These are phyloP conservation scores for Proales similis DNA, from an alignment of 1,140 invertebrate genomes.

Conservation along the genomic window DNA sequence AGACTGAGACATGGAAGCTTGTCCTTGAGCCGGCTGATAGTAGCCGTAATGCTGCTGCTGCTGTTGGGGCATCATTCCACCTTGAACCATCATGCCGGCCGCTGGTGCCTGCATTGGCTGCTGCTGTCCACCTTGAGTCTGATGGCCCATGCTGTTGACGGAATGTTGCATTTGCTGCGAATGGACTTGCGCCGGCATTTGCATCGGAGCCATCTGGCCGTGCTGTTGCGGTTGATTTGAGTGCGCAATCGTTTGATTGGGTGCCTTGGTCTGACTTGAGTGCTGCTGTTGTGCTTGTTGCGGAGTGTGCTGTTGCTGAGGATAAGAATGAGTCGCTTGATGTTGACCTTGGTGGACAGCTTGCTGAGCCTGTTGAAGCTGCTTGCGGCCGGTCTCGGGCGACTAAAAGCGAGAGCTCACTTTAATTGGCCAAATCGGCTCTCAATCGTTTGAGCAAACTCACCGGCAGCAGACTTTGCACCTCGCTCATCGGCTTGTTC, in stretches of 20 bases:
- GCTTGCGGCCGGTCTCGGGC: slow-evolving; percentile 23
- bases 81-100: too few species aligned
- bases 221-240: slow-evolving; percentile 9
- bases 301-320: neutral
- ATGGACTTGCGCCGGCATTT: neutral
- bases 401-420: neutral
- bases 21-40: too few species aligned
- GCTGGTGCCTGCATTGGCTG: too few species aligned
- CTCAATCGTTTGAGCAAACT: neutral
- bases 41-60: too few species aligned
- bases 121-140: too few species aligned
- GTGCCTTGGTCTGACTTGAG: neutral
- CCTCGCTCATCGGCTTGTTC: slow-evolving; percentile 19
- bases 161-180: neutral
- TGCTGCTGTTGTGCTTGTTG: neutral
- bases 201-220: slow-evolving; percentile 12
- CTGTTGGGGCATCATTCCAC: slow-evolving; percentile 1
- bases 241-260: neutral
- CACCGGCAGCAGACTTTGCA: slow-evolving; percentile 26
- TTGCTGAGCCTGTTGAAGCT: slow-evolving; percentile 1
- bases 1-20: too few species aligned
- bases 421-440: neutral
- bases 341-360: neutral
- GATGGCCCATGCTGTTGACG: too few species aligned
- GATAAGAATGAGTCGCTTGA: neutral